Base-by-base conservation (phyloP, 2,888 invertebrate genomes). In the Netelia inedita region DNA sequence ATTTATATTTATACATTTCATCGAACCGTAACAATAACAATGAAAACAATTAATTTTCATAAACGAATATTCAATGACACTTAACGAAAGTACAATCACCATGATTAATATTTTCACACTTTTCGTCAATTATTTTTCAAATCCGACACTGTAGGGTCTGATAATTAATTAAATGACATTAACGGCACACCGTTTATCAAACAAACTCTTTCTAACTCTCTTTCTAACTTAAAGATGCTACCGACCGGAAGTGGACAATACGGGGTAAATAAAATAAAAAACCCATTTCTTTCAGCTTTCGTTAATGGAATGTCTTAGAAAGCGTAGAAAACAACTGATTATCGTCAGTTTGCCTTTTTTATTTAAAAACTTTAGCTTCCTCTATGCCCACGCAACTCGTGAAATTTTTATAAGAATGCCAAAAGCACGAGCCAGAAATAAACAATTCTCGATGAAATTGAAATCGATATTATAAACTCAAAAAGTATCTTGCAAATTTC, bases 181-280 rank as follows among this genome's bases (percentile, higher is more conserved):
- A 28, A 28, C 28, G 28, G 46, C 6, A 43, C 16, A 46, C 1
- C 35, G 19, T 21, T 19, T 11, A 21, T 66, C 10, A 61, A 28
- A 61, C 9, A 28, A 61, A 65, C 5, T 65, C 65, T 88, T 89
- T 86, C 86, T 28, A 28, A 28, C 28, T 89, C 86, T 83, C 59
- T 82, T 79, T 84, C 55, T 61, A 57, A 79, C 73, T 57, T 83
- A 80, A 91, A 90, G 90, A 89, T 87, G 88, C 86, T 88, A 76
- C 89, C 84, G 82, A 71, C 59, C 84, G 89, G 88, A 87, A 91
- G 89, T 88, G 84, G 86, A 86, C 87, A 85, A 81, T 82, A 61
- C 78, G 90, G 90, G 92, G 92, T 92, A 92, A 92, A 86, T 91
- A 91, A 88, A 89, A 83, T 81, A 88, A 88, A 55, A 63, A 75